Conservation (phyloP, 2,888 invertebrate species). For the Drosophila planitibia region DNA sequence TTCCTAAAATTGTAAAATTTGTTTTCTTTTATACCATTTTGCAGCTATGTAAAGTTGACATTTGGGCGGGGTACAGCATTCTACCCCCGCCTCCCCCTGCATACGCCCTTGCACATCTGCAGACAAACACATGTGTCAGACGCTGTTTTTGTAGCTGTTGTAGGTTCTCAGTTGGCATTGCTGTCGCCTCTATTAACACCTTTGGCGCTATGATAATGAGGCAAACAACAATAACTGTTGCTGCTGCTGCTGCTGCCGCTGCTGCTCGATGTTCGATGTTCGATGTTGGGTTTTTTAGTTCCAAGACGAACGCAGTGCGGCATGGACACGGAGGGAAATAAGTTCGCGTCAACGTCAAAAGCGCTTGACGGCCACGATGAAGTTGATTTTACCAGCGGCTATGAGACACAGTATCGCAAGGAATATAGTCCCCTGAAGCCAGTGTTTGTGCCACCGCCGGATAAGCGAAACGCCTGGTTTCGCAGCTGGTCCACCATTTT, state of each 20-base stretch:
- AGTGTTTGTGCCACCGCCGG: slow-evolving; percentile 58
- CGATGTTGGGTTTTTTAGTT: slow-evolving; percentile 33
- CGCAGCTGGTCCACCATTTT: slow-evolving; percentile 71
- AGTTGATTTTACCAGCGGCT: slow-evolving; percentile 79
- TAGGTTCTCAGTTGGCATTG: slow-evolving; percentile 16
- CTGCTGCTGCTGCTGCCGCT: slow-evolving; percentile 35
- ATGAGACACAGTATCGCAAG: slow-evolving; percentile 77
- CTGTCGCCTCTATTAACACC: slow-evolving; percentile 71
- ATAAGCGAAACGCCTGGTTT: slow-evolving; percentile 71
- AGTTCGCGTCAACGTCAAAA: slow-evolving; percentile 31
- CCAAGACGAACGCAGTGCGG: slow-evolving; percentile 50
- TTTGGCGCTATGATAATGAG: slow-evolving; percentile 71
- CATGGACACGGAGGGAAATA: slow-evolving; percentile 71
- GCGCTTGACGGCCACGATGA: slow-evolving; percentile 59
- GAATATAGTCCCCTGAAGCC: slow-evolving; percentile 77
- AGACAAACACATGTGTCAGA: slow-evolving; percentile 44
- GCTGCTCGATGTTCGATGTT: slow-evolving; percentile 2
- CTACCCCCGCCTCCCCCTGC: neutral
- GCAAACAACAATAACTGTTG: slow-evolving; percentile 49
- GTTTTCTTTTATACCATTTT: neutral
- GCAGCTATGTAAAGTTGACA: neutral
- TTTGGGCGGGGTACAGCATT: neutral
- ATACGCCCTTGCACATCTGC: neutral
- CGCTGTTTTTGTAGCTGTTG: slow-evolving; percentile 29
- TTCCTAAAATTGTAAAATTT: neutral